phyloP scores from a whole-genome alignment of 2,797 vertebrate species.

The Hemibagrus guttatus region DNA sequence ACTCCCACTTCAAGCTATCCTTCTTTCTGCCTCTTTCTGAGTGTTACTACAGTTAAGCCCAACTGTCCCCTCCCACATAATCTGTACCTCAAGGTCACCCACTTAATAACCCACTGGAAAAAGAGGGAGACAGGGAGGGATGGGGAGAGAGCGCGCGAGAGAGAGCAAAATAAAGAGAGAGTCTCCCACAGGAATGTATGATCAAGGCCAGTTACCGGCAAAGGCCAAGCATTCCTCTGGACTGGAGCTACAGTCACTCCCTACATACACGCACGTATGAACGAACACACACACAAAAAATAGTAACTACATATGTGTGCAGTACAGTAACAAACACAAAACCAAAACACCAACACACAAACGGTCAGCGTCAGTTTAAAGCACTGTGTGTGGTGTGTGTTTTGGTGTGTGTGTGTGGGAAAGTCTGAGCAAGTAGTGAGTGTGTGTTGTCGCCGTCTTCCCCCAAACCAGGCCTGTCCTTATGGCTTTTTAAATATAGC shows the following conservation, averaged over 20 bases:
- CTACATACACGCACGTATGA: conserved; percentile 65
- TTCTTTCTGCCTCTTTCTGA: conserved; percentile 25
- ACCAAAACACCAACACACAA: conserved; percentile 7
- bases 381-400: background rate
- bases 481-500: conserved; percentile 72
- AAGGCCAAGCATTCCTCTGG: conserved; percentile 80
- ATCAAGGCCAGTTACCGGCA: conserved; percentile 86
- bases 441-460: conserved; percentile 4
- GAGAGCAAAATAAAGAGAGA: conserved; percentile 56
- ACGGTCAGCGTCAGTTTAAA: conserved; percentile 45
- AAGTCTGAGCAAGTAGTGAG: conserved; percentile 13
- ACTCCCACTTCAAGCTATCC: conserved; percentile 57
- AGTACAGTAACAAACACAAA: conserved; percentile 14
- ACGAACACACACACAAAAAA: conserved; percentile 46
- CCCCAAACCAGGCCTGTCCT: conserved; percentile 58
- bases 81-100: conserved; percentile 53
- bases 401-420: conserved; percentile 55
- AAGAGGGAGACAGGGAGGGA: conserved; percentile 19
- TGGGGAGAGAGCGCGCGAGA: background rate
- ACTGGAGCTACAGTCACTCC: conserved; percentile 80
- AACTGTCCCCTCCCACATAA: conserved; percentile 49
- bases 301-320: conserved; percentile 6
- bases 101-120: conserved; percentile 50
- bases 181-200: conserved; percentile 85
- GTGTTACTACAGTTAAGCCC: conserved; percentile 42